Base-by-base conservation (phyloP, 2,113 vertebrate genomes). In the Calidris pugnax region DNA sequence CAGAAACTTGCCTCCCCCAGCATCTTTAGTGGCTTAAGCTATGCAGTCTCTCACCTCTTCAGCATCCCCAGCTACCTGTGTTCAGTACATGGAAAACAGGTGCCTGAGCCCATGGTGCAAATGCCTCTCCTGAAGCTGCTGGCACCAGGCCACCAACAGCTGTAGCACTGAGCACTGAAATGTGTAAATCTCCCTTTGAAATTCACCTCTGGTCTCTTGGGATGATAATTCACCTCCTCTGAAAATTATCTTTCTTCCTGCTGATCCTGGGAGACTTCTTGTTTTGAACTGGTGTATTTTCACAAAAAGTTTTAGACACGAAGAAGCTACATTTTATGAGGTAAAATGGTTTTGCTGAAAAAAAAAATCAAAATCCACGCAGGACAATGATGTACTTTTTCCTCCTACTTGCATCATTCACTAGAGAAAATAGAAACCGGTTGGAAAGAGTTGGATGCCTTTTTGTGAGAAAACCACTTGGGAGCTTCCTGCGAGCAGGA, bases 391-490 rank as follows among this genome's bases (percentile, higher is more conserved):
- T 92, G 23, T 66, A 86, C 85, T 91, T 51, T 89, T 95, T 87
- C 91, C 76, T 94, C 80, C 86, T 87, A 89, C 86, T 90, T 68
- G 30, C 84, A 80, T 95, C 87, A 89, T 93, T 92, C 77, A 82
- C 23, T 32, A 55, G 15, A 23, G 82, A 94, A 96, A 88, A 91
- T 66, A 95, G 72, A 95, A 92, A 86, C 20, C 18, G 43, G 2
- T 81, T 96, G 64, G 86, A 83, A 93, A 88, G 56, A 43, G 16
- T 7, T 86, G 47, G 50, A 94, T 85, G 59, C 24, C 19, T 95
- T 82, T 94, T 88, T 92, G 83, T 77, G 83, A 84, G 57, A 90
- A 93, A 96, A 77, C 7, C 75, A 60, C 50, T 95, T 89, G 69
- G 86, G 83, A 94, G 45, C 90, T 84, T 95, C 89, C 86, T 89